These are phyloP conservation scores for Nasonia vitripennis DNA, from an alignment of 1,140 invertebrate species.

Conservation along the genomic window DNA sequence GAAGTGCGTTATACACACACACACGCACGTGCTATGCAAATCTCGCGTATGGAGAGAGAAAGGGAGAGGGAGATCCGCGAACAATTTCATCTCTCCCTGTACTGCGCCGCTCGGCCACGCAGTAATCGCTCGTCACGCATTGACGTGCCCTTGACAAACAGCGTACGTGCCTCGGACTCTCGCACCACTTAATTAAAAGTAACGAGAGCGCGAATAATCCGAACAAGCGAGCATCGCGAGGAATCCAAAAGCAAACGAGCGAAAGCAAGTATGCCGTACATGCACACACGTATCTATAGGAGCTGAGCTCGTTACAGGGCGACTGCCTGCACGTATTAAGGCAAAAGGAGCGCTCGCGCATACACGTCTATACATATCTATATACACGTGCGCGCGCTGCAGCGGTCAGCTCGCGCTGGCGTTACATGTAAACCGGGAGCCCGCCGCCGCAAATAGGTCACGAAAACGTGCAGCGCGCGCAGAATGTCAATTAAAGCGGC, in stretches of 20 bases:
- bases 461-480: conserved; percentile 31
- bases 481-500: conserved; percentile 41
- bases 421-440: neutral
- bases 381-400: neutral
- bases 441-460: conserved; percentile 32
- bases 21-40: neutral
- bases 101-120: no score
- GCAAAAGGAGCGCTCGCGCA: no score
- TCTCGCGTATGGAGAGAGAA: neutral
- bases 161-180: neutral
- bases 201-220: neutral
- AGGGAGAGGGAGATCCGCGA: neutral
- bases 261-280: neutral
- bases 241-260: neutral
- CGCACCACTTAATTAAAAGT: neutral
- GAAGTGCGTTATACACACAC: neutral
- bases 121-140: neutral
- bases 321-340: no score
- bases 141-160: conserved; percentile 2
- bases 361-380: neutral
- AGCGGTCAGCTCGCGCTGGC: neutral
- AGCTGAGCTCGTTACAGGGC: no score
- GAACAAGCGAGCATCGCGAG: neutral
- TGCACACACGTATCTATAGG: neutral
- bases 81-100: neutral